Base-by-base conservation (phyloP, 2,888 invertebrate species). In the Drosophila borealis region DNA sequence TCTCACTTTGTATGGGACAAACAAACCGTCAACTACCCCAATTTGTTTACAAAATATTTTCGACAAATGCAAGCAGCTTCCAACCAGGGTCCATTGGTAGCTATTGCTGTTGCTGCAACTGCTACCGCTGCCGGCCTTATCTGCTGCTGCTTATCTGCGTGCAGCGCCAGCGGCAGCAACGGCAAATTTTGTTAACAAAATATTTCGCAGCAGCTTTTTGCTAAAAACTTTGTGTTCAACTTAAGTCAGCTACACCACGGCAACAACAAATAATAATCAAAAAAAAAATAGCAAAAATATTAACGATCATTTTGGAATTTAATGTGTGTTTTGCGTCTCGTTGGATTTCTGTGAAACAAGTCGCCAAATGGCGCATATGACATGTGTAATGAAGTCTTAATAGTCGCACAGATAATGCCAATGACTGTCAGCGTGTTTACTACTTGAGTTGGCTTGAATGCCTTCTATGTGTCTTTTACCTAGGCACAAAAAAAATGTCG, bases 331-430 rank as follows among this genome's bases (percentile, higher is more conserved):
- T 70, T 61, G 66, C 34, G 46, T 74, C 54, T 45, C 61, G 33
- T 65, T 64, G 34, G 33, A 21, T 46, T 60, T 51, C 29, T 46
- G 29, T 44, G 41, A 21, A 64, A 60, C 74, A 74, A 67, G 74
- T 67, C 54, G 63, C 49, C 65, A 78, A 80, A 84, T 72, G 78
- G 79, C 89, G 84, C 89, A 88, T 86, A 85, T 86, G 89, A 88
- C 89, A 86, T 86, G 83, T 86, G 85, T 89, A 86, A 86, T 89
- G 85, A 86, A 89, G 89, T 86, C 89, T 85, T 86, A 86, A 86
- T 85, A 86, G 89, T 63, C 42, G 54, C 65, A 56, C 37, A 89
- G 83, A 84, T 84, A 84, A 74, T 73, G 88, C 79, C 88, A 88
- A 68, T 77, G 70, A 44, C 74, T 66, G 79, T 69, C 59, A 53